These are phyloP conservation scores for Paramacrobiotus metropolitanus DNA, from an alignment of 1,140 invertebrate species.

Conservation along the genomic window DNA sequence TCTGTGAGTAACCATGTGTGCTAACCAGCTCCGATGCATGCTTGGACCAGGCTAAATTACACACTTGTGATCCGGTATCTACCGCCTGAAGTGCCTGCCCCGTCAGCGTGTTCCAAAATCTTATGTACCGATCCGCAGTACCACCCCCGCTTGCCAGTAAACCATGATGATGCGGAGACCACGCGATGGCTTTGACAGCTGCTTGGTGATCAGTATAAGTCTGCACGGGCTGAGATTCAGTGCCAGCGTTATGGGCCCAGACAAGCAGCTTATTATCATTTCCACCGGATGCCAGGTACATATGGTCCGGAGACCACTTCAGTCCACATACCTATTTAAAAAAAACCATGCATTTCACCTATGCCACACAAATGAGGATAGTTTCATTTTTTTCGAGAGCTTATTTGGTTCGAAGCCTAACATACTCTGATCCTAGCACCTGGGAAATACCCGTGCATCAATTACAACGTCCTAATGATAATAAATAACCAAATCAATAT, in stretches of 20 bases:
- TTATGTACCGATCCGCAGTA: conserved; percentile 86
- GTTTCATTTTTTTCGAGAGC: not conserved
- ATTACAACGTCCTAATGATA: no score
- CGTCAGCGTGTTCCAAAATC: conserved; percentile 99
- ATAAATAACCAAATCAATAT: no score
- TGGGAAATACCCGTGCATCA: no score
- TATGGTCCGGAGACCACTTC: conserved; percentile 98
- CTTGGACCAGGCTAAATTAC: conserved; percentile 97
- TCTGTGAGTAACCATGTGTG: conserved; percentile 97
- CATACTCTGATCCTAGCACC: no score
- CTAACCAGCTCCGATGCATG: conserved; percentile 92
- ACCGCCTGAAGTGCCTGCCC: conserved; percentile 94
- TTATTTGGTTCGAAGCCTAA: no score
- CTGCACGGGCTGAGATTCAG: conserved; percentile 43
- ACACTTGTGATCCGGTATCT: conserved; percentile 93
- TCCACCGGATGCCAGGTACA: conserved; percentile 88
- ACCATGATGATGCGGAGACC: conserved; percentile 98
- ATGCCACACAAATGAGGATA: not conserved
- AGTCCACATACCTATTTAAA: conserved; percentile 53
- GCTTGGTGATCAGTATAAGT: conserved; percentile 93
- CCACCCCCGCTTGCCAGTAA: conserved; percentile 88
- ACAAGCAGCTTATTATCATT: conserved; percentile 97
- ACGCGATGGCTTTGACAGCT: conserved; percentile 96
- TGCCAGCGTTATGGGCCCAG: conserved; percentile 73
- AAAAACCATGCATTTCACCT: not conserved